phyloP scores from a whole-genome alignment of 2,797 vertebrate species.

The Microchirus variegatus region DNA sequence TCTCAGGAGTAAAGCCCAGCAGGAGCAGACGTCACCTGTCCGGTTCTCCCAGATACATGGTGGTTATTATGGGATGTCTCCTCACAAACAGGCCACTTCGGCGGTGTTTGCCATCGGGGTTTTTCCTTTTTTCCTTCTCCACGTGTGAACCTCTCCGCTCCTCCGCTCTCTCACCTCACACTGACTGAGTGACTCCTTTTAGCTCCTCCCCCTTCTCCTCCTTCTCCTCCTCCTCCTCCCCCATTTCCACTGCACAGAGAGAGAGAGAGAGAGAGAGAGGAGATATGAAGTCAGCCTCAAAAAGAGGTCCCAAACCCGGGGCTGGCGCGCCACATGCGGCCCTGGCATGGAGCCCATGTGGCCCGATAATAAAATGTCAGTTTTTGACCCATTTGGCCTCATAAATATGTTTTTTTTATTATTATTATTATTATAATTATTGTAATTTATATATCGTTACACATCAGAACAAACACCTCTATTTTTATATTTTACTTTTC shows the following conservation, averaged over 20 bases:
- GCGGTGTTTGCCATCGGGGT: not conserved
- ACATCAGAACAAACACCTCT: too few species aligned
- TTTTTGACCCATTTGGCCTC: too few species aligned
- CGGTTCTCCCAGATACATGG: conserved; percentile 23
- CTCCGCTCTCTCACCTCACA: conserved; percentile 40
- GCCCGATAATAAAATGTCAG: too few species aligned
- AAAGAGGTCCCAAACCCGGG: too few species aligned
- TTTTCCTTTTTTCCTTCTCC: not conserved
- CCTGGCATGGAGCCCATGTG: too few species aligned
- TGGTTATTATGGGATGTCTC: not conserved
- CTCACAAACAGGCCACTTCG: not conserved
- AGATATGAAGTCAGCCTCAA: not conserved
- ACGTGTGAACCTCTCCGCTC: not conserved
- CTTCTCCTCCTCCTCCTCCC: conserved; percentile 56
- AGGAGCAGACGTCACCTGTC: conserved; percentile 34
- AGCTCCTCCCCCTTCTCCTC: conserved; percentile 30
- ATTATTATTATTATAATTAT: too few species aligned
- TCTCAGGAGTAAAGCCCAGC: not conserved
- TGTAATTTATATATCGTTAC: too few species aligned
- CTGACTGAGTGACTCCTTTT: conserved; percentile 26
- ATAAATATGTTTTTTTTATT: too few species aligned
- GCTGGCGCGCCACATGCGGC: too few species aligned
- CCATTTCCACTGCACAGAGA: conserved; percentile 1
- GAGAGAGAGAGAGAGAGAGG: conserved; percentile 2
- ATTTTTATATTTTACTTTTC: too few species aligned